phyloP scores from a whole-genome alignment of 2,797 vertebrate species.

The Crenuchus spilurus region DNA sequence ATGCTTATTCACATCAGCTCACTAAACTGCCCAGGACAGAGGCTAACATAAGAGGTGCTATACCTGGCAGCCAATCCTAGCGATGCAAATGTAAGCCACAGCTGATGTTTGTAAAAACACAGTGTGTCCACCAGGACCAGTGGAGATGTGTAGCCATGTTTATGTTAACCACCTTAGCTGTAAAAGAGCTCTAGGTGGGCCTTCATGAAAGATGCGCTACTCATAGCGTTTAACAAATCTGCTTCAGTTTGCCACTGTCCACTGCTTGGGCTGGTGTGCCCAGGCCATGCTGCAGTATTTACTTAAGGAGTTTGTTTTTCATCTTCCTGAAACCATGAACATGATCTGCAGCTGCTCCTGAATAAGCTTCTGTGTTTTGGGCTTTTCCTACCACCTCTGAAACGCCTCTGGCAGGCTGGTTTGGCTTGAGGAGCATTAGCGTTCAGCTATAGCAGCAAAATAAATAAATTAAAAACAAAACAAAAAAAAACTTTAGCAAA shows the following conservation, averaged over 20 bases:
- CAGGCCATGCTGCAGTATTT: conserved; percentile 45
- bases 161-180: conserved; percentile 48
- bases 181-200: conserved; percentile 33
- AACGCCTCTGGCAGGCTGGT: conserved; percentile 57
- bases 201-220: conserved; percentile 31
- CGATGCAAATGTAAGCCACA: conserved; percentile 28
- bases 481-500: too few species aligned
- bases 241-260: conserved; percentile 45
- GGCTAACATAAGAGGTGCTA: conserved; percentile 54
- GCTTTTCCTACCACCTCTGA: conserved; percentile 58
- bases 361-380: conserved; percentile 74
- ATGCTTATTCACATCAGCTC: conserved; percentile 66
- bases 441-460: too few species aligned
- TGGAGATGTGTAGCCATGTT: conserved; percentile 41
- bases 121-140: conserved; percentile 48
- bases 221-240: conserved; percentile 50
- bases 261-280: conserved; percentile 35
- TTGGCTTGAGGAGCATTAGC: conserved; percentile 40
- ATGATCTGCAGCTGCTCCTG: conserved; percentile 67
- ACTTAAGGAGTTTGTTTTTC: conserved; percentile 49
- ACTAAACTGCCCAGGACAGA: conserved; percentile 33
- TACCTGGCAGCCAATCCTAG: conserved; percentile 31
- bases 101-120: conserved; percentile 44
- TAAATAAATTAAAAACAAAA: not conserved
- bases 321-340: conserved; percentile 64